Conservation (phyloP, 2,113 vertebrate species). For the Orcinus orca region DNA sequence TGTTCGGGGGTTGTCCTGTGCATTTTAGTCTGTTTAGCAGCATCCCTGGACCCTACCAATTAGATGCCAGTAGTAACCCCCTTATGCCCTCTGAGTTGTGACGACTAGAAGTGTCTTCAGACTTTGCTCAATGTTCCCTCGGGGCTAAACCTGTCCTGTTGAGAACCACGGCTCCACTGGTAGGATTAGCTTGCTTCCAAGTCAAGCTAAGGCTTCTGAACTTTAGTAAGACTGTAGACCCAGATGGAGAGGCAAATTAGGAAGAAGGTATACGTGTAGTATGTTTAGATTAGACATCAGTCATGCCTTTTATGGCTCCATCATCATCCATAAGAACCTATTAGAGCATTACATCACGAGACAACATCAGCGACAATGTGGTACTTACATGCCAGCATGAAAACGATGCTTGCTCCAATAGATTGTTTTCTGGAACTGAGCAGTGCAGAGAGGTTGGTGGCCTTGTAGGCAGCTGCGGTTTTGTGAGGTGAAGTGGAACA, state of each 20-base stretch:
- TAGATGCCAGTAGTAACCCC: not conserved
- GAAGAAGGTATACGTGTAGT: not conserved
- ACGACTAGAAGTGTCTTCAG: not conserved
- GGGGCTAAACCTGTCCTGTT: not conserved
- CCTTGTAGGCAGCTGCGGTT: not conserved
- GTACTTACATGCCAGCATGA: not conserved
- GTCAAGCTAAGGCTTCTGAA: not conserved
- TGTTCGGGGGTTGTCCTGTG: not conserved
- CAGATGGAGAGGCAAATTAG: not conserved
- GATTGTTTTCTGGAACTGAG: not conserved
- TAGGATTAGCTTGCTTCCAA: constrained; percentile 16
- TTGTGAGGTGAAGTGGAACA: not conserved
- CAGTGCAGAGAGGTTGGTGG: not conserved
- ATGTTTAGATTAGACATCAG: not conserved
- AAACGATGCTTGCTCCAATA: not conserved
- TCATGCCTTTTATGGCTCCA: not conserved
- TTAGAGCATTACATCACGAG: not conserved
- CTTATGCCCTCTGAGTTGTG: not conserved
- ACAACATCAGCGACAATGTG: not conserved
- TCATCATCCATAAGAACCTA: not conserved
- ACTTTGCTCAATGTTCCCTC: not conserved
- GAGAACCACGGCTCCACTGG: not conserved
- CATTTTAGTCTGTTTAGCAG: not conserved
- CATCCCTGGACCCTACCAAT: not conserved
- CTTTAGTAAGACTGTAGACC: not conserved